Conservation (phyloP, 2,797 vertebrate species). For the Argyrosomus regius region DNA sequence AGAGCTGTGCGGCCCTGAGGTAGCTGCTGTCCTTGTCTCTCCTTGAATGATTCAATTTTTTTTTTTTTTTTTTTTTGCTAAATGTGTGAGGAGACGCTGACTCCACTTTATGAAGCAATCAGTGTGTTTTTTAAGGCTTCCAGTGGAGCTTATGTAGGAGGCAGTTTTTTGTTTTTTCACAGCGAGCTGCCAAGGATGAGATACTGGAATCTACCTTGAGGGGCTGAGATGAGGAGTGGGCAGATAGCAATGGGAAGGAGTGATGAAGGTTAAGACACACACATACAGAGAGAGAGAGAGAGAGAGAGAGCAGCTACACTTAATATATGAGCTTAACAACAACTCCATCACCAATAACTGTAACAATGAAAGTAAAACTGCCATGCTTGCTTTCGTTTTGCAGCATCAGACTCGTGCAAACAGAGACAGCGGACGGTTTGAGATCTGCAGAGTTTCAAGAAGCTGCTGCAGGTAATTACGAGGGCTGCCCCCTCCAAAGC, state of each 20-base stretch:
- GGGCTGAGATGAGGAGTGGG: slow-evolving; percentile 67
- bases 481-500: background rate
- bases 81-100: slow-evolving; percentile 40
- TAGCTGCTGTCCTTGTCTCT: slow-evolving; percentile 49
- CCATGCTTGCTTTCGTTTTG: slow-evolving; percentile 40
- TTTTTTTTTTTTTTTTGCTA: slow-evolving; percentile 3
- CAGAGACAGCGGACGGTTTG: slow-evolving; percentile 25
- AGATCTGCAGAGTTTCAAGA: slow-evolving; percentile 27
- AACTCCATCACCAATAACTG: slow-evolving; percentile 33
- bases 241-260: slow-evolving; percentile 54
- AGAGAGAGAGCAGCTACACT: slow-evolving; percentile 30
- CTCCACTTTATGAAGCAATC: slow-evolving; percentile 16
- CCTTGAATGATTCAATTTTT: slow-evolving; percentile 36
- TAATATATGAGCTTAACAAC: slow-evolving; percentile 22
- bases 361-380: slow-evolving; percentile 51
- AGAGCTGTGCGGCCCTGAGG: slow-evolving; percentile 20
- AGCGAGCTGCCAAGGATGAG: slow-evolving; percentile 53
- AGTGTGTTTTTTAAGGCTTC: slow-evolving; percentile 46
- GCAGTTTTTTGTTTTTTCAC: slow-evolving; percentile 34
- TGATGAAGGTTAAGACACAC: slow-evolving; percentile 43
- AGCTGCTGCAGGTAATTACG: slow-evolving; percentile 37
- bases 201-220: slow-evolving; percentile 68
- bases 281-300: background rate
- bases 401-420: slow-evolving; percentile 49
- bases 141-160: slow-evolving; percentile 54